Evolutionary conservation across 2,797 vertebrate genomes (phyloP).

Genomic region (Pogonophryne albipinna): DNA sequence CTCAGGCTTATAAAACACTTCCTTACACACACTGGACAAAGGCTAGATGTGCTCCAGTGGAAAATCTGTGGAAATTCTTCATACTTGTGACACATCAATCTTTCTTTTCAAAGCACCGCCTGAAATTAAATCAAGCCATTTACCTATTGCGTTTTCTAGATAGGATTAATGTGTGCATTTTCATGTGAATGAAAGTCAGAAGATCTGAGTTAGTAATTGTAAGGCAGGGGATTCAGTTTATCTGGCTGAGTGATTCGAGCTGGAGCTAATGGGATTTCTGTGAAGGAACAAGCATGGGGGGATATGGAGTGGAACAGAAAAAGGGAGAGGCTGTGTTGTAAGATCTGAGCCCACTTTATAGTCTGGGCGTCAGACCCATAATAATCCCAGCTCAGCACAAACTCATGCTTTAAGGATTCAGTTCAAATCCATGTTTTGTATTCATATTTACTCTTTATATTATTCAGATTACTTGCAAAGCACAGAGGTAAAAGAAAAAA

Average conservation of each 20-base stretch:
- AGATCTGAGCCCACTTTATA: constrained; percentile 28
- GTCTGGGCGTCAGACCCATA: constrained; percentile 11
- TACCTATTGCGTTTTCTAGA: constrained; percentile 3
- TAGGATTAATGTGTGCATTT: constrained; percentile 19
- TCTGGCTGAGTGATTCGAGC: constrained; percentile 49
- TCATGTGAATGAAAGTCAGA: constrained; percentile 33
- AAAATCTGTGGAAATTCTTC: constrained; percentile 19
- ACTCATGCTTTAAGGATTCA: constrained; percentile 1
- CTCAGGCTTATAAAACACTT: constrained; percentile 44
- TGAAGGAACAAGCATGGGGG: constrained; percentile 23
- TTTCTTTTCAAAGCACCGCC: constrained; percentile 23
- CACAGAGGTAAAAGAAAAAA: background rate
- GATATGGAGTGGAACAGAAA: constrained; percentile 45
- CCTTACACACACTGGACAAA: constrained; percentile 48
- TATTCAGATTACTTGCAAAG: constrained; percentile 3
- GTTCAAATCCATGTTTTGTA: constrained; percentile 12
- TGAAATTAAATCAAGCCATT: constrained; percentile 48
- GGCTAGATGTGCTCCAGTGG: constrained; percentile 18
- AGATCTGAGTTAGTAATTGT: constrained; percentile 27
- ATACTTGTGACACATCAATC: constrained; percentile 2
- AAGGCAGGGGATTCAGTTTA: constrained; percentile 44
- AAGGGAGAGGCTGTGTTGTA: constrained; percentile 16
- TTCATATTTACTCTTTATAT: background rate
- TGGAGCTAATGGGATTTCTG: constrained; percentile 53
- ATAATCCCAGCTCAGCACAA: constrained; percentile 24